Conservation (phyloP, 2,888 invertebrate genomes). For the Lasius platythorax region DNA sequence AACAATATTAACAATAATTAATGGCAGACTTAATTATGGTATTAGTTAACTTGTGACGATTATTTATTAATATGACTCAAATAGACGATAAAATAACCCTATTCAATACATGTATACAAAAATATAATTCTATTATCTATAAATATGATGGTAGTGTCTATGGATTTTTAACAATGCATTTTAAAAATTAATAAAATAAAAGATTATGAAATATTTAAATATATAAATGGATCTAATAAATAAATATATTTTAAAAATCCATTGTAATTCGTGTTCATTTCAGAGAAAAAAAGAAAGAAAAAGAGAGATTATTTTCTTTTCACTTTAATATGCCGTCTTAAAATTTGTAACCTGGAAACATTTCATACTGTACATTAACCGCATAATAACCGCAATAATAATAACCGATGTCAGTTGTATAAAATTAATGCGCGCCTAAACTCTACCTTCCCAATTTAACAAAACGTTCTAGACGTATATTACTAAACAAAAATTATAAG, state of each 20-base stretch:
- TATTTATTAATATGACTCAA: not conserved
- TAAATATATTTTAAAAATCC: not conserved
- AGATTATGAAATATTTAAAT: not conserved
- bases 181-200: not conserved
- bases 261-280: not conserved
- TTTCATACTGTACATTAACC: not conserved
- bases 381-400: conserved; percentile 4
- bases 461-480: not conserved
- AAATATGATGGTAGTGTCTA: not conserved
- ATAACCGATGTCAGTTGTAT: not conserved
- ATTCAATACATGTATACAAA: not conserved
- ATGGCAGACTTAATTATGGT: not conserved
- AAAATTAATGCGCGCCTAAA: conserved; percentile 15
- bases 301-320: not conserved
- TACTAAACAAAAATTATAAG: conserved; percentile 10
- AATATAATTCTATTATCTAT: not conserved
- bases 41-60: not conserved
- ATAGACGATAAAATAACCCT: not conserved
- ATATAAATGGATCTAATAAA: not conserved
- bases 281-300: not conserved
- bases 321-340: not conserved
- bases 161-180: not conserved
- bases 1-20: conserved; percentile 25
- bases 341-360: not conserved
- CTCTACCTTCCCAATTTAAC: not conserved